phyloP scores from a whole-genome alignment of 2,888 invertebrate genomes.

The Apamea sordens region DNA sequence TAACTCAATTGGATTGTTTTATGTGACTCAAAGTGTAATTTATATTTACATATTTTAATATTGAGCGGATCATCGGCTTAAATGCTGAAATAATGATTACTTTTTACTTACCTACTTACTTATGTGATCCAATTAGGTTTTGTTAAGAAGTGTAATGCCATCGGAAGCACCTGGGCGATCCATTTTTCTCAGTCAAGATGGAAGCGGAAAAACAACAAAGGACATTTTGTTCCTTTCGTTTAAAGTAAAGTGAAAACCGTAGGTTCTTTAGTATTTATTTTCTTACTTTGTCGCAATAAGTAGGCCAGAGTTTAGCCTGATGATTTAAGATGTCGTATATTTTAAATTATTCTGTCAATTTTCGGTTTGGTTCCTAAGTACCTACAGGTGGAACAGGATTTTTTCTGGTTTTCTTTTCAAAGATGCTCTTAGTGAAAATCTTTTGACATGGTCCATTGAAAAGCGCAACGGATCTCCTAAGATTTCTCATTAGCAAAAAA shows the following conservation, averaged over 20 bases:
- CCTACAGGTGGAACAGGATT: background rate
- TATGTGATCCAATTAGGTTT: slow-evolving; percentile 31
- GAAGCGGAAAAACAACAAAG: slow-evolving; percentile 36
- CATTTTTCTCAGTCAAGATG: slow-evolving; percentile 51
- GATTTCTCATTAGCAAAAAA: background rate
- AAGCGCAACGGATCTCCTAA: background rate
- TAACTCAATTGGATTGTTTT: slow-evolving; percentile 15
- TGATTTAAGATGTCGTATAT: background rate
- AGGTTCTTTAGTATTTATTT: slow-evolving; percentile 21
- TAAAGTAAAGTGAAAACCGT: slow-evolving; percentile 33
- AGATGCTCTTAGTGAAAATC: background rate
- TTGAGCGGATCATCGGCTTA: slow-evolving; percentile 17
- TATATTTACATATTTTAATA: slow-evolving; percentile 45
- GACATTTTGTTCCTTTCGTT: slow-evolving; percentile 40
- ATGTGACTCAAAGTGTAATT: slow-evolving; percentile 15
- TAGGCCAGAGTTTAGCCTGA: background rate
- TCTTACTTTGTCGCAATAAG: slow-evolving; percentile 11
- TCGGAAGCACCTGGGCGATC: slow-evolving; percentile 41
- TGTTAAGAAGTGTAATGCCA: slow-evolving; percentile 26
- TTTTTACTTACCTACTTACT: background rate
- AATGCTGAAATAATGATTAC: background rate
- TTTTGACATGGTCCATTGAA: background rate
- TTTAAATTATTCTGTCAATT: slow-evolving; percentile 4
- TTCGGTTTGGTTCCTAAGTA: background rate
- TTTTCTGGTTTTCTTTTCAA: background rate